phyloP scores from a whole-genome alignment of 2,797 vertebrate genomes.

The Graptemys geographica region DNA sequence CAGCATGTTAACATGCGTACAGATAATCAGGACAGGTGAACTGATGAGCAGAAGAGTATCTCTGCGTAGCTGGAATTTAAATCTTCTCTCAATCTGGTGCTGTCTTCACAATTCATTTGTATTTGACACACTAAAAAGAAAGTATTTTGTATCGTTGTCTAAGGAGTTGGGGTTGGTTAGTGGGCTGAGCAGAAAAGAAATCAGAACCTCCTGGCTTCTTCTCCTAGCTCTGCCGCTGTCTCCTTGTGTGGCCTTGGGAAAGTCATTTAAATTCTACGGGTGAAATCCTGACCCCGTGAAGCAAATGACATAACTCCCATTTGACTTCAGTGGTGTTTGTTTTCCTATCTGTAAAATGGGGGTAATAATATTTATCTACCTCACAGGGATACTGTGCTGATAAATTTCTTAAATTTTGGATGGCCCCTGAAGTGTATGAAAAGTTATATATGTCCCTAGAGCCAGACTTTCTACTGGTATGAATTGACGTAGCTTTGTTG shows the following conservation, averaged over 20 bases:
- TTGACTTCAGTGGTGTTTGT: background rate
- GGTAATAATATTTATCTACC: background rate
- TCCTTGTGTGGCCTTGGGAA: background rate
- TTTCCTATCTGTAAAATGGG: background rate
- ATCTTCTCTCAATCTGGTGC: background rate
- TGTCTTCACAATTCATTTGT: background rate
- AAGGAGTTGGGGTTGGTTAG: background rate
- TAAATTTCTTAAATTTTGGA: background rate
- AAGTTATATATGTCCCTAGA: background rate
- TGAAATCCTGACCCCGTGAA: background rate
- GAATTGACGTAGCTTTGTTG: background rate
- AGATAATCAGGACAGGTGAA: background rate
- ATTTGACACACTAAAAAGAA: background rate
- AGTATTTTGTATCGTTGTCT: background rate
- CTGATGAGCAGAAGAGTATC: background rate
- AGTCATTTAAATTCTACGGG: accelerated
- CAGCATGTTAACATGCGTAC: background rate
- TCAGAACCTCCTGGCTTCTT: background rate
- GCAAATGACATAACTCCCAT: background rate
- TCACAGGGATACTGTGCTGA: background rate
- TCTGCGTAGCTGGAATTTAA: background rate
- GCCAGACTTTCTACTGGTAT: background rate
- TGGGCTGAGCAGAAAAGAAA: background rate
- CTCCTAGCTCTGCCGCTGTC: accelerated
- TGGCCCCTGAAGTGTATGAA: background rate